Evolutionary conservation across 2,797 vertebrate genomes (phyloP), one percentile per base, ranked within the genome.

Genomic region (Chrosomus eos): DNA sequence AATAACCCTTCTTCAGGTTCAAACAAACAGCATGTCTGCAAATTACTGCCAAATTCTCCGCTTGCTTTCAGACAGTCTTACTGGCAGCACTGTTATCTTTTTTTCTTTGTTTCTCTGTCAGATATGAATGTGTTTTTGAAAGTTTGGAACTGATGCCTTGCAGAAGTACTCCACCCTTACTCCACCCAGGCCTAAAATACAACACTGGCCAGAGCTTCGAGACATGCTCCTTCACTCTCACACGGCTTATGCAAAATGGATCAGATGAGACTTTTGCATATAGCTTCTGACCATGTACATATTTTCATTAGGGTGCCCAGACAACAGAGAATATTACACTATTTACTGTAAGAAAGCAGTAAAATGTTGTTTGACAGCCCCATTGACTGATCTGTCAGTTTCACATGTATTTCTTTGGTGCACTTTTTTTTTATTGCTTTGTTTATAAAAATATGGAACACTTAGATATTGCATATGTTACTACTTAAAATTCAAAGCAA

Each of bases 101-200:
- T 40, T 23, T 71, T 16, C 86, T 90, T 81, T 90, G 31, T 76
- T 64, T 67, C 67, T 78, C 26, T 87, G 10, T 80, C 77, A 48
- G 77, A 80, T 33, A 40, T 74, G 53, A 64, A 7, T 31, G 36
- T 40, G 51, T 60, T 62, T 60, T 38, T 75, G 28, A 23, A 28
- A 75, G 73, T 88, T 83, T 89, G 87, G 79, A 64, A 40, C 40
- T 40, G 72, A 48, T 82, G 72, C 68, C 79, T 90, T 88, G 74
- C 89, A 86, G 88, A 92, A 8, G 81, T 87, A 89, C 87, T 33
- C 91, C 93, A 91, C 91, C 91, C 92, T 33, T 75, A 89, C 93
- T 93, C 93, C 92, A 92, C 92, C 93, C 93, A 89, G 84, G 90
- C 90, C 89, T 91, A 91, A 94, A 94, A 94, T 92, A 93, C 89